phyloP scores from a whole-genome alignment of 2,113 vertebrate genomes.

The Tiliqua scincoides region DNA sequence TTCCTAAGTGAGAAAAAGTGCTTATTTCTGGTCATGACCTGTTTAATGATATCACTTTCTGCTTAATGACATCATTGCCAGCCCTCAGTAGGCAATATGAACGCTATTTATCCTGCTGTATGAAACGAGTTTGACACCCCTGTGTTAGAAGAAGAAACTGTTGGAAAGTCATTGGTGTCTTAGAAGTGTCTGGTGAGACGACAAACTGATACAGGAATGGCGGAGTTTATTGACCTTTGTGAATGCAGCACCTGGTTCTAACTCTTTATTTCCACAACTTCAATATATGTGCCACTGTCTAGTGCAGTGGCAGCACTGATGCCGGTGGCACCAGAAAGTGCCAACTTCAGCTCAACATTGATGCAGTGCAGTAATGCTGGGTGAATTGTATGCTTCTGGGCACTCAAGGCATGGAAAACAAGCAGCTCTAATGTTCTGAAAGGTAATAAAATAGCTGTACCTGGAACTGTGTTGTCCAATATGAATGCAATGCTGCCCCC shows the following conservation, averaged over 20 bases:
- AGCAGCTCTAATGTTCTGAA: not conserved
- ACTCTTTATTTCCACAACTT: not conserved
- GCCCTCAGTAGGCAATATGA: no score
- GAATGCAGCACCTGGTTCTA: not conserved
- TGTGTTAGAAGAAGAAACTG: no score
- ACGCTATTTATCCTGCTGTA: no score
- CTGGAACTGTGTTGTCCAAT: conserved; percentile 95
- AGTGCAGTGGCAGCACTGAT: not conserved
- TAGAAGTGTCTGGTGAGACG: not conserved
- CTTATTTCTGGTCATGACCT: no score
- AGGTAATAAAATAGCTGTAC: conserved; percentile 65
- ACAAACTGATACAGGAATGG: not conserved
- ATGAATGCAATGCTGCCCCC: conserved; percentile 92
- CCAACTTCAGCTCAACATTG: not conserved
- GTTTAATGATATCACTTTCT: no score
- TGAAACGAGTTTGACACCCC: no score
- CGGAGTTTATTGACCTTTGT: not conserved
- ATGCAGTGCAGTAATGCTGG: no score
- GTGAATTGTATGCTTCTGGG: not conserved
- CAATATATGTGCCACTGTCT: not conserved
- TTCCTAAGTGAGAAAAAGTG: no score
- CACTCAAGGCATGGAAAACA: not conserved
- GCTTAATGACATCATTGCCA: no score
- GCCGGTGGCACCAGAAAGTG: not conserved
- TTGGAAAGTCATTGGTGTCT: not conserved